Percentiles rank a stretch among this genome's conserved stretches.
These are phyloP conservation scores for Zosterops lateralis DNA, from an alignment of 2,113 vertebrate species.

Conservation along the genomic window DNA sequence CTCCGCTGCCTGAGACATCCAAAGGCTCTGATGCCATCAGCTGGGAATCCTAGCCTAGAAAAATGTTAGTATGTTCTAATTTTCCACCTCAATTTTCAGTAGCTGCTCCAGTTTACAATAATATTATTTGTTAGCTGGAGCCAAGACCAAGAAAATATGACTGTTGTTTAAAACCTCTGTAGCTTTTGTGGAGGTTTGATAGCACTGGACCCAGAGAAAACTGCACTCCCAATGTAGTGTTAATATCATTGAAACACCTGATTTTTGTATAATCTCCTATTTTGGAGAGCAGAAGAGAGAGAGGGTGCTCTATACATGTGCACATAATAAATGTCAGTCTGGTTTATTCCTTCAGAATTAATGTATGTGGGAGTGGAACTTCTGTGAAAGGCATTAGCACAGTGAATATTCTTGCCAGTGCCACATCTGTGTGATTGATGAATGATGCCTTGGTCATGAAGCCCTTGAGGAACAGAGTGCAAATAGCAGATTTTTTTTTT, in stretches of 20 bases:
- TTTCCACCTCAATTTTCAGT: not conserved
- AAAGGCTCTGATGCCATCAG: not conserved
- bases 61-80: not conserved
- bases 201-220: not conserved
- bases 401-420: slow-evolving; percentile 15
- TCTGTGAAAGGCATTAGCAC: slow-evolving; percentile 58
- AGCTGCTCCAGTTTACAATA: not conserved
- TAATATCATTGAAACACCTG: slow-evolving; percentile 5
- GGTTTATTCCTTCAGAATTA: slow-evolving; percentile 38
- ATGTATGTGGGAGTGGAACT: slow-evolving; percentile 15
- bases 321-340: slow-evolving; percentile 52
- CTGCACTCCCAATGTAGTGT: not conserved
- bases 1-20: not conserved
- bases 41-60: not conserved
- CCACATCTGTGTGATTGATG: slow-evolving; percentile 38
- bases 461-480: slow-evolving; percentile 3
- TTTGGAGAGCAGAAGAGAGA: not conserved
- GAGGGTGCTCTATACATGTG: not conserved
- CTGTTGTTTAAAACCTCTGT: not conserved
- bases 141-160: not conserved
- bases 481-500: not conserved
- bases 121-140: not conserved
- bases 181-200: not conserved
- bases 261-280: not conserved
- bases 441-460: slow-evolving; percentile 17